Conservation (phyloP, 2,797 vertebrate species). For the Vireo griseus region DNA sequence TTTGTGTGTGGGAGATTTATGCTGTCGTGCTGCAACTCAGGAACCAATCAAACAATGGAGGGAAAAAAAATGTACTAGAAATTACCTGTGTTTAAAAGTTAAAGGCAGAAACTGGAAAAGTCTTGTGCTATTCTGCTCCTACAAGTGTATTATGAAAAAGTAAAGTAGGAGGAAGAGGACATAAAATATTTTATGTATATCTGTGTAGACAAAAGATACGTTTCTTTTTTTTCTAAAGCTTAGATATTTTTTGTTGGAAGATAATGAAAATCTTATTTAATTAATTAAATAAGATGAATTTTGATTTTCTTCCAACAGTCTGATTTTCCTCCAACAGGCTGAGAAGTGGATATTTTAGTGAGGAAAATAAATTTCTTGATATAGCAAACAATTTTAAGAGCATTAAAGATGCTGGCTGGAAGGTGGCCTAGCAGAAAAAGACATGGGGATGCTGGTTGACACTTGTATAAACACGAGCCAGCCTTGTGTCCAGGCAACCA, state of each 20-base stretch:
- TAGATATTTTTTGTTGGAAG: not conserved
- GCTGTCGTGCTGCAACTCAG: not conserved
- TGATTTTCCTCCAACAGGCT: not conserved
- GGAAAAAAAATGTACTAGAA: not conserved
- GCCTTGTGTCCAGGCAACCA: not conserved
- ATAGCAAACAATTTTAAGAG: not conserved
- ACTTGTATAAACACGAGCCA: not conserved
- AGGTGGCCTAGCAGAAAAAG: not conserved
- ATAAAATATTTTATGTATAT: not conserved
- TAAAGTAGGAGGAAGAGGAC: not conserved
- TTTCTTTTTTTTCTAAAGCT: not conserved
- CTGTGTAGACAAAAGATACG: not conserved
- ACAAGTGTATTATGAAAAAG: not conserved
- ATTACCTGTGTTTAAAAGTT: not conserved
- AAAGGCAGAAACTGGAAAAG: not conserved
- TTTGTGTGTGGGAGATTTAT: not conserved
- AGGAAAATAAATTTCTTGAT: not conserved
- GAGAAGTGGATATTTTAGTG: not conserved
- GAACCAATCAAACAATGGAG: not conserved
- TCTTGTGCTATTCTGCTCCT: not conserved
- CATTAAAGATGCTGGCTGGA: not conserved
- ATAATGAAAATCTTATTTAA: not conserved
- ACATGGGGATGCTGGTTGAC: not conserved
- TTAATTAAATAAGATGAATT: not conserved
- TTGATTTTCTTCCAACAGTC: not conserved